A percentile compares a stretch with the other conserved stretches of the same genome.
These are phyloP conservation scores for Zygaena filipendulae DNA, from an alignment of 2,888 invertebrate species.

Conservation along the genomic window DNA sequence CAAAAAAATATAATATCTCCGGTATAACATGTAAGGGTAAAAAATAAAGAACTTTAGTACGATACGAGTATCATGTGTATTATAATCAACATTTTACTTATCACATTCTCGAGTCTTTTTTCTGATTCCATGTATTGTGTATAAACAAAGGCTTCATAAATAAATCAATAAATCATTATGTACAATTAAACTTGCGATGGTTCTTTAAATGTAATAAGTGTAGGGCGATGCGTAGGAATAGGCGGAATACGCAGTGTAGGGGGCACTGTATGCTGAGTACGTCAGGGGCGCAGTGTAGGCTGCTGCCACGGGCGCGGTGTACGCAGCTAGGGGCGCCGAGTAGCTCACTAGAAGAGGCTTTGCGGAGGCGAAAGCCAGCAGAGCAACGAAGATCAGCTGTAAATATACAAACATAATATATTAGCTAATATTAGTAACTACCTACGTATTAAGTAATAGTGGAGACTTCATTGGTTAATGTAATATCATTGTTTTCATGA, in stretches of 20 bases:
- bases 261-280: conserved; percentile 35
- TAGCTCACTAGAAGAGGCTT: conserved; percentile 29
- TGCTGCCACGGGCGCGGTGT: conserved; percentile 26
- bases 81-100: too few species aligned
- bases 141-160: too few species aligned
- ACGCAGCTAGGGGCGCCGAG: conserved; percentile 29
- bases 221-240: conserved; percentile 29
- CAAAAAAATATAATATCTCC: too few species aligned
- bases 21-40: too few species aligned
- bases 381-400: conserved; percentile 63
- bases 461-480: too few species aligned
- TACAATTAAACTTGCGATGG: neutral
- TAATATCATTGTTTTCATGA: too few species aligned
- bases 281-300: conserved; percentile 31
- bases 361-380: conserved; percentile 51
- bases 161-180: too few species aligned
- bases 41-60: too few species aligned
- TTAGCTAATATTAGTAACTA: too few species aligned
- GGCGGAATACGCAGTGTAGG: conserved; percentile 29
- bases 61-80: too few species aligned
- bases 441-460: neutral
- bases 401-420: conserved; percentile 15
- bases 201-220: conserved; percentile 24
- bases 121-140: too few species aligned
- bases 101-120: too few species aligned